Percentiles rank a stretch among this genome's conserved stretches.
Conservation (phyloP, 2,797 vertebrate genomes). For the Lacerta agilis region DNA sequence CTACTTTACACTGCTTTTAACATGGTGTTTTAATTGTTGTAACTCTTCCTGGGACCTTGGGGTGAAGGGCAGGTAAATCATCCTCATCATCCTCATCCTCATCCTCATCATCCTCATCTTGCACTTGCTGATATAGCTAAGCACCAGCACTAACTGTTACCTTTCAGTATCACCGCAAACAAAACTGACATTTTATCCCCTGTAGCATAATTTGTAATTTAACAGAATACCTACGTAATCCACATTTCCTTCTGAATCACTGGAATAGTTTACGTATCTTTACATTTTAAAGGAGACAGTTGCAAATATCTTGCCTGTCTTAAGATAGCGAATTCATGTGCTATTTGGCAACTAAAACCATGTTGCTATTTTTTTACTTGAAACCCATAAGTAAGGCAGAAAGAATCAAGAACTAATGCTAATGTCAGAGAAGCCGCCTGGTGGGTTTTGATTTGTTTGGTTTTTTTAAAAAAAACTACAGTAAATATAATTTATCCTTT, state of each 20-base stretch:
- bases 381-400: constrained; percentile 79
- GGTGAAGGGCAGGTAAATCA: too few species aligned
- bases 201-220: neutral
- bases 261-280: constrained; percentile 1
- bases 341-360: constrained; percentile 45
- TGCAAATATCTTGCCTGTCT: constrained; percentile 5
- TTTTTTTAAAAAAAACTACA: constrained; percentile 52
- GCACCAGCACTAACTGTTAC: neutral
- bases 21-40: too few species aligned
- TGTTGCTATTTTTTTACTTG: constrained; percentile 56
- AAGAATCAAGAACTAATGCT: constrained; percentile 80
- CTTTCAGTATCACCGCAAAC: neutral
- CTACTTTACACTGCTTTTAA: too few species aligned
- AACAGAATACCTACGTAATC: neutral
- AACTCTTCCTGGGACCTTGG: too few species aligned
- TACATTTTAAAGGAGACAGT: constrained; percentile 36
- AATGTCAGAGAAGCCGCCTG: constrained; percentile 84
- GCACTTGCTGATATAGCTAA: neutral
- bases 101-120: too few species aligned
- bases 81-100: too few species aligned
- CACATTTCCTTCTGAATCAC: neutral
- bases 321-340: constrained; percentile 24
- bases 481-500: constrained; percentile 79
- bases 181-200: neutral
- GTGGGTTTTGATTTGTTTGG: constrained; percentile 14